Base-by-base conservation (phyloP, 2,113 vertebrate genomes). In the Cyrtonyx montezumae region DNA sequence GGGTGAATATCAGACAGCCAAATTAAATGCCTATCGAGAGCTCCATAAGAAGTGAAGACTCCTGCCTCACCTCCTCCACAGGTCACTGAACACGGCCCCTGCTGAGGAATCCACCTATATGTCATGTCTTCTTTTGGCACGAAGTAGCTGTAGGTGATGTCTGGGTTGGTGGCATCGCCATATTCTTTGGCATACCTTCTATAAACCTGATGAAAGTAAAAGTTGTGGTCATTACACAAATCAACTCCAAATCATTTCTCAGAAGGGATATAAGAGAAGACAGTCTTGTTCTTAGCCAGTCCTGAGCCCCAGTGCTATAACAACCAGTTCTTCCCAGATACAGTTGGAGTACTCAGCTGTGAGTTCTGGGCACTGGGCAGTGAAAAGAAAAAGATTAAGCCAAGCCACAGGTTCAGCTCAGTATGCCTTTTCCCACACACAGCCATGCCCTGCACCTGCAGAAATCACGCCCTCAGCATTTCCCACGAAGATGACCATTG, bases 91-190 rank as follows among this genome's bases (percentile, higher is more conserved):
- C 99, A 99, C 0, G 97, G 87, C 5, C 98, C 95, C 13, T 77
- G 86, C 58, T 96, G 66, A 20, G 97, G 79, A 4, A 93, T 45
- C 99, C 99, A 99, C 23, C 7, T 53, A 19, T 98, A 96, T 1
- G 71, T 91, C 49, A 79, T 88, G 61, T 48, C 95, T 48, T 83
- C 92, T 43, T 37, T 94, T 6, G 97, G 98, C 13, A 97, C 80
- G 78, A 98, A 98, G 83, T 98, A 99, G 90, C 97, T 98, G 96
- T 98, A 99, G 85, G 97, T 97, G 90, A 99, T 98, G 90, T 99
- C 98, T 13, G 99, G 99, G 88, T 95, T 98, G 8, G 98, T 98
- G 79, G 96, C 96, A 28, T 96, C 96, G 25, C 99, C 99, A 7
- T 98, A 98, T 82, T 99, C 98, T 63, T 98, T 98, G 1, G 98